Percentiles rank a stretch among this genome's conserved stretches.
phyloP scores from a whole-genome alignment of 2,113 vertebrate species.

The Platycercus adscitus region DNA sequence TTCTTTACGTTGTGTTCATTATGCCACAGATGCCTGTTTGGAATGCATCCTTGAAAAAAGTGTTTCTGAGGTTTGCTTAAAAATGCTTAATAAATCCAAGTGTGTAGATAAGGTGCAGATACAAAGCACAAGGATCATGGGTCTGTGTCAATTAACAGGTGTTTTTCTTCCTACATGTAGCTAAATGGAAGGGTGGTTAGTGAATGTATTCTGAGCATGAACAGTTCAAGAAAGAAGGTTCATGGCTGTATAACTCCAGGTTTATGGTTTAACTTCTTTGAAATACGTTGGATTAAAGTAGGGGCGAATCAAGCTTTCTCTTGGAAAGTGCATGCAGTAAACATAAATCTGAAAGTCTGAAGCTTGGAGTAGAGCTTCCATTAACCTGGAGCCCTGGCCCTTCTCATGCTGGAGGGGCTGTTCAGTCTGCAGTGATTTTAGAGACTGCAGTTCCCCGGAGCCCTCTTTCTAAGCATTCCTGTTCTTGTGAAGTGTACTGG shows the following conservation, averaged over 20 bases:
- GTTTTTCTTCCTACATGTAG: neutral
- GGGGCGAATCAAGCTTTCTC: neutral
- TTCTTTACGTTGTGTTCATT: neutral
- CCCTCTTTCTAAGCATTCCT: neutral
- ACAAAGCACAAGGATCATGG: neutral
- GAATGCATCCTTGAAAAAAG: neutral
- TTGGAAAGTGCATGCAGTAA: neutral
- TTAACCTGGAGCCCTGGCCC: neutral
- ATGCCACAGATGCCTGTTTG: neutral
- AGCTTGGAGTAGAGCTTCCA: neutral
- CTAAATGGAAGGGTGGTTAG: neutral
- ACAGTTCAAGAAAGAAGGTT: neutral
- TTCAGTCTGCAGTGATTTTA: slow-evolving; percentile 1
- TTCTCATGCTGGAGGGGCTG: neutral
- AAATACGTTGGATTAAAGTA: neutral
- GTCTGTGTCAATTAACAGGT: neutral
- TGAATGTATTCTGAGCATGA: neutral
- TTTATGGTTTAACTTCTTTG: neutral
- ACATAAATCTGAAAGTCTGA: slow-evolving; percentile 13
- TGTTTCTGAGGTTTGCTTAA: neutral
- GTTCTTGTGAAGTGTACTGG: neutral
- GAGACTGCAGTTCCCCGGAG: neutral
- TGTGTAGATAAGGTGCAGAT: neutral
- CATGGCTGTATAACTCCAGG: neutral
- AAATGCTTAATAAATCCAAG: neutral